Base-by-base conservation (phyloP, 2,113 vertebrate genomes). In the Dasypus novemcinctus region DNA sequence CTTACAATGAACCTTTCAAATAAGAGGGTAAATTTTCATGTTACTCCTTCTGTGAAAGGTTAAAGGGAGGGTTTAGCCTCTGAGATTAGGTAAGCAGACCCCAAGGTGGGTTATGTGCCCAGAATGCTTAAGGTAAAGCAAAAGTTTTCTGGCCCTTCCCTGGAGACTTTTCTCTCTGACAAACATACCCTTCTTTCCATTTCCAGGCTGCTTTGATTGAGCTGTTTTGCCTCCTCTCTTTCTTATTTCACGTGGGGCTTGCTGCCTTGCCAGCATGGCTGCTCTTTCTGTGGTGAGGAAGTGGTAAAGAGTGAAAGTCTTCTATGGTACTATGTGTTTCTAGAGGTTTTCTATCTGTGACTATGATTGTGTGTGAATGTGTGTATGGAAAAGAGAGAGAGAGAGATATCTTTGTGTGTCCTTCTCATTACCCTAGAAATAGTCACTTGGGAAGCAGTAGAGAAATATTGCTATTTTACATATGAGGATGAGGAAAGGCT, bases 211-310 rank as follows among this genome's bases (percentile, higher is more conserved):
- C 88, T 96, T 93, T 96, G 96, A 96, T 97, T 75, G 90, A 97
- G 92, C 85, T 89, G 52, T 87, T 97, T 96, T 63, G n/a, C 94
- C 92, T 95, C 97, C 94, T 94, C 90, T 94, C 90, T 86, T 95
- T 95, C 15, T 17, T 86, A 75, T 75, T 88, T 96, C 63, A 43
- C 7, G 90, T 97, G 88, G 97, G 87, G 93, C 95, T 72, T 97
- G 94, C 96, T 91, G 43, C 87, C 93, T 96, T 96, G 94, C 93
- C 59, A 96, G 94, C 93, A 69, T 92, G 93, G 90, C 75, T 95
- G 82, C 92, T 95, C 84, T 92, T 54, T 96, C 72, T 75, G 88
- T 93, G 63, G 63, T 59, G 49, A 88, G 36, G 86, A 86, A 87
- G 69, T 87, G 64, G 74, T 64, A 59, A 84, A 90, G 87, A 71